phyloP scores from a whole-genome alignment of 1,140 invertebrate species.

The Drosophila sulfurigaster region DNA sequence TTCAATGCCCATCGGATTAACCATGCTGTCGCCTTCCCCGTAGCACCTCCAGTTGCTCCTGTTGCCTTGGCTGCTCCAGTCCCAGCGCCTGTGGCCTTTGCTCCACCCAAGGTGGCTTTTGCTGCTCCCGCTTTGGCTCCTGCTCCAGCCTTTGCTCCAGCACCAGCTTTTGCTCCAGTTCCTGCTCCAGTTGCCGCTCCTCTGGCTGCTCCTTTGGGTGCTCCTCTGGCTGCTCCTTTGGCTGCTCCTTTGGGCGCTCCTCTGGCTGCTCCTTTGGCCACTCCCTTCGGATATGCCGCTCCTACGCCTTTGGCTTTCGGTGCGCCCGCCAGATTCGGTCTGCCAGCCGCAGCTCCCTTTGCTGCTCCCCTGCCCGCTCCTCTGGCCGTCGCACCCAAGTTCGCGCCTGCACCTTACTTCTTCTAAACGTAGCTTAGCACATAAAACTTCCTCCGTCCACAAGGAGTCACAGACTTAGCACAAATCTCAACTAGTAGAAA shows the following conservation, averaged over 20 bases:
- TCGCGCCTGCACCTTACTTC: slow-evolving; percentile 66
- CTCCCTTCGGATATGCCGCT: slow-evolving; percentile 52
- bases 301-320: slow-evolving; percentile 69
- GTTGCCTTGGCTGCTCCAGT: slow-evolving; percentile 66
- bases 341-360: slow-evolving; percentile 53
- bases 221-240: slow-evolving; percentile 63
- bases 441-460: slow-evolving; percentile 41
- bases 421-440: slow-evolving; percentile 47
- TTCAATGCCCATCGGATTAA: slow-evolving; percentile 87
- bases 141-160: slow-evolving; percentile 70
- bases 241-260: slow-evolving; percentile 69
- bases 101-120: slow-evolving; percentile 56
- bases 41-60: slow-evolving; percentile 69
- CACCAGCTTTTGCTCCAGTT: slow-evolving; percentile 30
- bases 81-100: slow-evolving; percentile 51
- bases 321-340: slow-evolving; percentile 65
- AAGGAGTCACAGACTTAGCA: slow-evolving; percentile 47
- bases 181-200: slow-evolving; percentile 40
- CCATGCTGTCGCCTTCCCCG: slow-evolving; percentile 86
- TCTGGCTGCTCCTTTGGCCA: slow-evolving; percentile 57
- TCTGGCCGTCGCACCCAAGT: slow-evolving; percentile 63
- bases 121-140: slow-evolving; percentile 48
- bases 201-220: slow-evolving; percentile 39
- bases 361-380: slow-evolving; percentile 70
- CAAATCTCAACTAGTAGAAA: slow-evolving; percentile 51